These are phyloP conservation scores for Sciurus carolinensis DNA, from an alignment of 2,797 vertebrate species.

Conservation along the genomic window DNA sequence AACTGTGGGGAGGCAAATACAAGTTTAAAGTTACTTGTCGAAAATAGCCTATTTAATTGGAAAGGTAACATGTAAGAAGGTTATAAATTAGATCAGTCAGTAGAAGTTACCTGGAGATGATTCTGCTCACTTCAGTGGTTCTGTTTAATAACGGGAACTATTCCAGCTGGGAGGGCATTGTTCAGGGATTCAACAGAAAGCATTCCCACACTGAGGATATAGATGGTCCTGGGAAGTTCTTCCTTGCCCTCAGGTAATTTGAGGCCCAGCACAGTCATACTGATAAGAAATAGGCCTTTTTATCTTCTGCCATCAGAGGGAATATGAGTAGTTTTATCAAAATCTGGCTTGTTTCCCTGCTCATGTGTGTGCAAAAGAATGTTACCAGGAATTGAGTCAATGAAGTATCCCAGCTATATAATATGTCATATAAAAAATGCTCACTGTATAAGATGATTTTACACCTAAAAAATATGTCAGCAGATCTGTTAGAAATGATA, in stretches of 20 bases:
- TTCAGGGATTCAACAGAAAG: not conserved
- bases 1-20: slow-evolving; percentile 15
- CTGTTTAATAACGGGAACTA: not conserved
- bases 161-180: not conserved
- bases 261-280: not conserved
- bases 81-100: slow-evolving; percentile 26
- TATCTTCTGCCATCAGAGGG: not conserved
- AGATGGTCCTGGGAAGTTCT: not conserved
- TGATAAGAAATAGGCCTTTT: slow-evolving; percentile 39
- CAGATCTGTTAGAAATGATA: not conserved
- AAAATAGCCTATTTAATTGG: slow-evolving; percentile 32
- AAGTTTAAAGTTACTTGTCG: slow-evolving; percentile 50
- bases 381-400: not conserved
- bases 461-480: not conserved
- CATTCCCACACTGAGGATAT: not conserved
- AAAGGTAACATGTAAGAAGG: slow-evolving; percentile 21
- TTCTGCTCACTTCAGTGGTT: not conserved
- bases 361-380: not conserved
- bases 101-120: not conserved
- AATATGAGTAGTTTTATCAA: slow-evolving; percentile 1
- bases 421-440: not conserved
- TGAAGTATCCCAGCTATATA: not conserved
- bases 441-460: not conserved
- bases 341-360: not conserved
- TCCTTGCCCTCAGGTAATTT: not conserved